Conservation (phyloP, 2,113 vertebrate genomes). For the Barbus barbus region DNA sequence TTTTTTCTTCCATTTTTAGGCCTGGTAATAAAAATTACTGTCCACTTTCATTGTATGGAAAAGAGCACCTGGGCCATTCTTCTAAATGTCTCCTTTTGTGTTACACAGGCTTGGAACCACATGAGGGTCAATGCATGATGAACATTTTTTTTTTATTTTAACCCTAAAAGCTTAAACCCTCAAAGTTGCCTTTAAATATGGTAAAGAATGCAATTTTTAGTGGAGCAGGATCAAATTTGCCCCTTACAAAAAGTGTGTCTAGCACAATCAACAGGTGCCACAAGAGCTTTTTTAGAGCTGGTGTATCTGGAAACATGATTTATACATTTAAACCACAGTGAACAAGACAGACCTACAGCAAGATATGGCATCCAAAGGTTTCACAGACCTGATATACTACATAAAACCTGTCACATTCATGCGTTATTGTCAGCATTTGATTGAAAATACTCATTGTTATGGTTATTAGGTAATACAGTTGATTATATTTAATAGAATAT, state of each 20-base stretch:
- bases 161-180: background rate
- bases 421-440: background rate
- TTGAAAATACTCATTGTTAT: slow-evolving; percentile 32
- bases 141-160: background rate
- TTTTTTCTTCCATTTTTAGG: background rate
- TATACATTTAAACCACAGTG: background rate
- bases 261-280: background rate
- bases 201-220: background rate
- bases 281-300: too few species aligned
- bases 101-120: background rate
- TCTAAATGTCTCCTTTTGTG: background rate
- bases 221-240: background rate
- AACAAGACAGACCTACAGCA: background rate
- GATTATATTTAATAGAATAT: slow-evolving; percentile 57
- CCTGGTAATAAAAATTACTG: too few species aligned
- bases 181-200: background rate
- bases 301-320: background rate
- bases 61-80: background rate
- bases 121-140: background rate
- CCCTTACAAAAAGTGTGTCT: background rate
- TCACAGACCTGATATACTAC: background rate
- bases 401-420: background rate
- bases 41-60: background rate
- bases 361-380: background rate
- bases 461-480: slow-evolving; percentile 61